phyloP scores from a whole-genome alignment of 2,113 vertebrate genomes.

The Corapipo altera region DNA sequence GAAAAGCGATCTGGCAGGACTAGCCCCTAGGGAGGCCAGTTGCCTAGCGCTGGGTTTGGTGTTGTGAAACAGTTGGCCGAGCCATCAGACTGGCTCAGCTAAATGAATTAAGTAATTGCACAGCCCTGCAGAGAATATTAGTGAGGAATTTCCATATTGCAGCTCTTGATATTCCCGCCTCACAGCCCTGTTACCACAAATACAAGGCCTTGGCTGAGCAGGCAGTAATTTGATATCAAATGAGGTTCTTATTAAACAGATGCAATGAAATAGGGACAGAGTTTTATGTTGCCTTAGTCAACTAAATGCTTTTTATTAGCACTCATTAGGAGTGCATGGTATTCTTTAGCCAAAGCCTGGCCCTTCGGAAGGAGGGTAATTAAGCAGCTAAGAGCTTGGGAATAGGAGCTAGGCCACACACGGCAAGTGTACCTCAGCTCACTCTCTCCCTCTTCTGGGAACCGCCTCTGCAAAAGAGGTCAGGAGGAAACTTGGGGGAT shows the following conservation, averaged over 20 bases:
- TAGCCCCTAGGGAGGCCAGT: constrained; percentile 67
- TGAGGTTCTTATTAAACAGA: constrained; percentile 82
- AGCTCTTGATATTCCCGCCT: constrained; percentile 86
- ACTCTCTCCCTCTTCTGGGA: constrained; percentile 6
- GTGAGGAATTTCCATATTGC: constrained; percentile 87
- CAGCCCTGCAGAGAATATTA: constrained; percentile 80
- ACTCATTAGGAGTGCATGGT: constrained; percentile 79
- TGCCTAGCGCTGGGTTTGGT: constrained; percentile 72
- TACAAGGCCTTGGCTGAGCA: constrained; percentile 76
- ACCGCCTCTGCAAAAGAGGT: constrained; percentile 27
- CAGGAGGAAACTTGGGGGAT: constrained; percentile 59
- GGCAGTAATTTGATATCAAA: constrained; percentile 84
- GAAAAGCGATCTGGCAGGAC: constrained; percentile 75
- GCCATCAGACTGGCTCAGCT: constrained; percentile 76
- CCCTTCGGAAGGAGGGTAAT: constrained; percentile 67
- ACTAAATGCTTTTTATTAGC: constrained; percentile 82
- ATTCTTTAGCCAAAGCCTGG: constrained; percentile 75
- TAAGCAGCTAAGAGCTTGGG: constrained; percentile 61
- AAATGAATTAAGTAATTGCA: constrained; percentile 85
- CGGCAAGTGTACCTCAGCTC: not conserved
- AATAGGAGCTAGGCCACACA: constrained; percentile 71
- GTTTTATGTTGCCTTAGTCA: constrained; percentile 75
- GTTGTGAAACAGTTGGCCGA: constrained; percentile 75
- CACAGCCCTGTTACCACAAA: constrained; percentile 74
- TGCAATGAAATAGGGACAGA: constrained; percentile 69